phyloP scores from a whole-genome alignment of 2,797 vertebrate genomes.

The Clangula hyemalis region DNA sequence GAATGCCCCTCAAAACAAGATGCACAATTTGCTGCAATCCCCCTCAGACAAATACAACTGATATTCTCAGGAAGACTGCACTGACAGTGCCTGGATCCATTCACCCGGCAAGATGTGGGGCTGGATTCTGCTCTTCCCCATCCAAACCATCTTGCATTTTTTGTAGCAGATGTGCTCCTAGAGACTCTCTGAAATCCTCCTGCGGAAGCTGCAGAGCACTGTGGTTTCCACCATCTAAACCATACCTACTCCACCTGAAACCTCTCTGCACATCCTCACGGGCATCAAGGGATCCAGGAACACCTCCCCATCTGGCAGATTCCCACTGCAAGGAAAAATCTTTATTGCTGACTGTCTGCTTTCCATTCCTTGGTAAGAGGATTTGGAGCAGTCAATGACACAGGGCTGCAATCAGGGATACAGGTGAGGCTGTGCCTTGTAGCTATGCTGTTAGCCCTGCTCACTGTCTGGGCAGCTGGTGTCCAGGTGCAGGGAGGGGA shows the following conservation, averaged over 20 bases:
- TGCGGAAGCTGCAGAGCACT: background rate
- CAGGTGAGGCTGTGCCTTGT: background rate
- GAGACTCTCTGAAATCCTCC: background rate
- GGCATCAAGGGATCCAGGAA: background rate
- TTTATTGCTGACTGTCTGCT: background rate
- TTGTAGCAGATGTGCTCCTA: background rate
- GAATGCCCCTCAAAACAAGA: background rate
- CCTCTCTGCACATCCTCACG: background rate
- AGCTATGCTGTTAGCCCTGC: background rate
- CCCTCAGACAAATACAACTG: background rate
- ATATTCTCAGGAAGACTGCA: background rate
- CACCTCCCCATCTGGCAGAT: background rate
- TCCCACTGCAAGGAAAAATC: background rate
- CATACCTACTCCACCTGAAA: background rate
- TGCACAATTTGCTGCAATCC: fast-evolving
- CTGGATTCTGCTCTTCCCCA: background rate
- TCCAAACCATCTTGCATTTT: background rate
- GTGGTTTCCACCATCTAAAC: background rate
- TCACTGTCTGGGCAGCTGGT: background rate
- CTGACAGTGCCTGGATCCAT: background rate
- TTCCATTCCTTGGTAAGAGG: background rate
- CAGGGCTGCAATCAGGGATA: background rate
- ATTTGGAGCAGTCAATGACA: background rate
- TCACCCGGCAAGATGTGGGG: background rate
- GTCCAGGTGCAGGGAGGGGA: background rate